Percentiles rank a stretch among this genome's conserved stretches.
Conservation (phyloP, 2,113 vertebrate genomes). For the Ictidomys tridecemlineatus region DNA sequence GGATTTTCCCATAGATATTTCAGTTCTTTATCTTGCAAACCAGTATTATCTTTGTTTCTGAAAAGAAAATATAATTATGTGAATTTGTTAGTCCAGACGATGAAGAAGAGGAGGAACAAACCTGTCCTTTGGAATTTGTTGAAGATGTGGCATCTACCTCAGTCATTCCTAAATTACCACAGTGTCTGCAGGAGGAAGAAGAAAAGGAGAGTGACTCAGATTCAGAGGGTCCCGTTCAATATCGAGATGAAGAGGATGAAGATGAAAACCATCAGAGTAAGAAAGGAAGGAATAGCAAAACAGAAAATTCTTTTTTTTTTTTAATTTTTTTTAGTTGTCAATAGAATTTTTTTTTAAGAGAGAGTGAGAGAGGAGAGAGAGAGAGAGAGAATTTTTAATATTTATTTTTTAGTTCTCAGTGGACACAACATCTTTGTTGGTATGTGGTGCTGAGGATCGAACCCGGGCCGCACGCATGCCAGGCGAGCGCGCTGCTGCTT, state of each 20-base stretch:
- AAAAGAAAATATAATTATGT: slow-evolving; percentile 72
- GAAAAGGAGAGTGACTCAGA: slow-evolving; percentile 94
- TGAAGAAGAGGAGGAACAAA: slow-evolving; percentile 94
- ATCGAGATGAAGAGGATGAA: slow-evolving; percentile 96
- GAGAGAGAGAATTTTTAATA: too few relatives aligned
- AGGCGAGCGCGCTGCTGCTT: too few relatives aligned
- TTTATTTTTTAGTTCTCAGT: too few relatives aligned
- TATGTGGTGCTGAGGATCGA: too few relatives aligned
- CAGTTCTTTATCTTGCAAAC: slow-evolving; percentile 28
- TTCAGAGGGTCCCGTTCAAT: slow-evolving; percentile 95
- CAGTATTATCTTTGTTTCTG: slow-evolving; percentile 46
- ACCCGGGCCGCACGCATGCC: too few relatives aligned
- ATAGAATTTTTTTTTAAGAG: too few relatives aligned
- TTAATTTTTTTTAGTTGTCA: not conserved
- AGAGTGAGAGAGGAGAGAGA: too few relatives aligned
- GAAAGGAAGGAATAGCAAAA: slow-evolving; percentile 45
- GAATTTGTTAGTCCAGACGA: slow-evolving; percentile 90
- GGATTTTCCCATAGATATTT: not conserved
- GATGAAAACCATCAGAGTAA: slow-evolving; percentile 93
- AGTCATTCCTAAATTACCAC: slow-evolving; percentile 90
- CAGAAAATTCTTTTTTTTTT: not conserved
- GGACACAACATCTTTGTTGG: too few relatives aligned
- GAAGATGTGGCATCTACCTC: slow-evolving; percentile 90
- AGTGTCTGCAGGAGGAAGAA: slow-evolving; percentile 91
- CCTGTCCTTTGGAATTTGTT: slow-evolving; percentile 87